Percentiles rank a stretch among this genome's conserved stretches.
phyloP scores from a whole-genome alignment of 2,113 vertebrate genomes.

The Dolichotis patagonum region DNA sequence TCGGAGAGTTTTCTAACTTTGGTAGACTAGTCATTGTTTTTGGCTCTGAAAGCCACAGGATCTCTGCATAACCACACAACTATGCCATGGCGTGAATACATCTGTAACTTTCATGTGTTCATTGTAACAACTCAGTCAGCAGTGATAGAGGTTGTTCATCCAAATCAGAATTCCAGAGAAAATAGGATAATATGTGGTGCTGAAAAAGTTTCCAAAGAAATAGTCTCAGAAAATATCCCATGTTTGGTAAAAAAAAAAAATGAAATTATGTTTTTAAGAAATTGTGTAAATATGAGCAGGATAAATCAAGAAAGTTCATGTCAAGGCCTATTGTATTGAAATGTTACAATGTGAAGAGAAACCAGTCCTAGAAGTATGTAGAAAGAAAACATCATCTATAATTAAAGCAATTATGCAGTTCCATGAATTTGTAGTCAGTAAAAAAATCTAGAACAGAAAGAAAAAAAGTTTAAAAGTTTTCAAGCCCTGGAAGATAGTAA shows the following conservation, averaged over 20 bases:
- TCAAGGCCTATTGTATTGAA: background rate
- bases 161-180: background rate
- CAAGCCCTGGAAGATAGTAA: background rate
- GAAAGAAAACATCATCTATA: background rate
- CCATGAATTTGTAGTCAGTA: background rate
- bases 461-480: background rate
- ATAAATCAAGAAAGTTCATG: background rate
- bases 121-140: background rate
- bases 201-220: background rate
- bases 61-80: background rate
- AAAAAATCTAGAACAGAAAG: background rate
- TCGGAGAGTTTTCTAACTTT: background rate
- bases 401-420: background rate
- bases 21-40: background rate
- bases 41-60: fast-evolving
- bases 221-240: background rate
- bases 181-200: background rate
- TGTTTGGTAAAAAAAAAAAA: background rate
- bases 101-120: background rate
- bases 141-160: background rate
- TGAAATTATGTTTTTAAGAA: background rate
- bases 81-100: background rate
- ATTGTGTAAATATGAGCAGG: background rate
- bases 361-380: background rate
- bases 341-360: background rate